Base-by-base conservation (phyloP, 2,888 invertebrate genomes). In the Arrhopalites spinosus region DNA sequence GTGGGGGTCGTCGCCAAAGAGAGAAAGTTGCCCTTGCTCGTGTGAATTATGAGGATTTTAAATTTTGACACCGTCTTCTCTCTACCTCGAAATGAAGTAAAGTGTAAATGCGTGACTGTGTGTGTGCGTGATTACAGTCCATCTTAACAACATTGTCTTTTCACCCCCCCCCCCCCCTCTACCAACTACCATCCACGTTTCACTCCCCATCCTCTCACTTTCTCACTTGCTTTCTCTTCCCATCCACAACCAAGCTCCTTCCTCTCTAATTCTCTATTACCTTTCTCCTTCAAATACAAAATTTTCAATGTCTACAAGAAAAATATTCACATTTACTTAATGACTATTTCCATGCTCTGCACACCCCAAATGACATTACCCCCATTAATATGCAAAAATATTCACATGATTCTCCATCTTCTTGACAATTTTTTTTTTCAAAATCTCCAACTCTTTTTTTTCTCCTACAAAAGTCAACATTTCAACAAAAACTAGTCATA, bases 131-230 rank as follows among this genome's bases (percentile, higher is more conserved):
- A 66, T 66, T 66, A 50, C 15, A 66, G 66, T 66, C 17, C 43
- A 66, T 66, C 43, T 43, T 43, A 63, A 15, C 50, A 50, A 66
- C 66, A 66, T 43, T 66, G 66, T 66, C 66, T 66, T 66, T 43
- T 66, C 66, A 43, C 66, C 27, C 30, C n/a, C 23, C 23, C 20
- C 43, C 43, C 30, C 3, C 2, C 50, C n/a, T 50, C 50, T 15
- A 50, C 50, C n/a, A n/a, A 50, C 50, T 50, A 3, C 36, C 36
- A 11, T 11, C 11, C 36, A 36, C 36, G 3, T 36, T 50, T 50
- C 50, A 2, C 50, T 50, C 50, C 50, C 15, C 63, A 17, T 63
- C 29, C 69, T 69, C 69, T 69, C 69, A 3, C n/a, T n/a, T 17
- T 30, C 25, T 11, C 30, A 29, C n/a, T 53, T 29, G 15, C 50